Base-by-base conservation (phyloP, 2,113 vertebrate genomes). In the Gyps fulvus region DNA sequence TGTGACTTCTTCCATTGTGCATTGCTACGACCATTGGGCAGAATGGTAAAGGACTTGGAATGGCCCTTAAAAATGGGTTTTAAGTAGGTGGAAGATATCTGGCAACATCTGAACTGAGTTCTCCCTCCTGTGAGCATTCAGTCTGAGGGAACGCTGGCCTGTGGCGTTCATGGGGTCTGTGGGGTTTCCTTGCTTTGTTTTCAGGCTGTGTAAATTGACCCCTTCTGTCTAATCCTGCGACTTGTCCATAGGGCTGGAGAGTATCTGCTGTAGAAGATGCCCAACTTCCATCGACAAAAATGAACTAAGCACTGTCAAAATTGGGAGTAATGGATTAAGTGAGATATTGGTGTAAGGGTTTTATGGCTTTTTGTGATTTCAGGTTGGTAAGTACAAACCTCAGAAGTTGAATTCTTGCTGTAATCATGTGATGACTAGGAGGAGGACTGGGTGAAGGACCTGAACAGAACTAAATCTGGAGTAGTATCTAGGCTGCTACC, bases 1-100 rank as follows among this genome's bases (percentile, higher is more conserved):
- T 18, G 9, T 2, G 5, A 1, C 10, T 61, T 74, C 13, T 74
- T 63, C 16, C 9, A 0, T 11, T 1, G 1, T 49, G 47, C 3
- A 1, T 40, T 49, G 34, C 45, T 74, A 6, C 7, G 26, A 27
- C 32, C 3, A 0, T 25, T 57, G 42, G 31, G 34, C 7, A 34
- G 40, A 18, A 23, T 25, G 3, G 6, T 49, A 5, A 77, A 83
- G 22, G 55, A 69, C 5, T 22, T 78, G 73, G 29, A 65, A 18
- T 27, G 45, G 23, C 50, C 73, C 59, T 73, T 57, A 50, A 47
- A 76, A 76, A 32, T 57, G 36, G 2, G 2, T 2, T 83, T 89
- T 83, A 7, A 16, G 49, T 10, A 50, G 43, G 62, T 16, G 16
- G 42, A 36, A 43, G 26, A 22, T 10, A 22, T 4, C 43, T 84